Base-by-base conservation (phyloP, 1,140 invertebrate genomes). In the Cryptotermes secundus region DNA sequence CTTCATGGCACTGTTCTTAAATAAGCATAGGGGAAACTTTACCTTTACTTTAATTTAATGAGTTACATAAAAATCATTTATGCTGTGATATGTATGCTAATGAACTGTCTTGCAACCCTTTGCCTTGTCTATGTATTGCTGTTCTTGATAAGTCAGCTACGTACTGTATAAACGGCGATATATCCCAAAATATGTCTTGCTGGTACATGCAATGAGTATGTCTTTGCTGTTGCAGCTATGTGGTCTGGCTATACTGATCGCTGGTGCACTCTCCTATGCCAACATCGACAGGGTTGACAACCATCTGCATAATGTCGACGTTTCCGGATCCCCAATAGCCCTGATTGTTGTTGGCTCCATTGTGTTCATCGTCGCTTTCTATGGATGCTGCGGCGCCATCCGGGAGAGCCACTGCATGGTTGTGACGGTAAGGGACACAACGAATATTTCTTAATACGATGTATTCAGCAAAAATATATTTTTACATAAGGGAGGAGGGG, bases 301-400 rank as follows among this genome's bases (percentile, higher is more conserved):
- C 85, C 90, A 93, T 85, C 93, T 94, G 85, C 14, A 49, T 84
- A 92, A 94, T 86, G 90, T 90, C 3, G 89, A 91, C 82, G 90
- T 94, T 34, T 87, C 92, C 24, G 91, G 91, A 6, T 92, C 93
- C 16, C 91, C 93, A 0, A 91, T 94, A 38, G 90, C 95, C 16
- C 88, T 96, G 3, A 95, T 95, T 80, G 90, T 94, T 31, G 92
- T 93, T 42, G 95, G 95, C 3, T 86, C 90, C 16, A 91, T 95
- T 35, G 92, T 95, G 80, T 95, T 95, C 86, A 86, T 94, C 22
- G 92, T 95, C 65, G 94, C 94, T 10, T 95, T 94, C 84, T 89
- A 95, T 82, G 95, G 95, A 84, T 96, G 95, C 87, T 95, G 93
- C 86, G 95, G 95, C n/a, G 94, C 94, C 26, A 92, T 95, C 59